phyloP scores from a whole-genome alignment of 2,797 vertebrate genomes.

The Aphelocoma californica region DNA sequence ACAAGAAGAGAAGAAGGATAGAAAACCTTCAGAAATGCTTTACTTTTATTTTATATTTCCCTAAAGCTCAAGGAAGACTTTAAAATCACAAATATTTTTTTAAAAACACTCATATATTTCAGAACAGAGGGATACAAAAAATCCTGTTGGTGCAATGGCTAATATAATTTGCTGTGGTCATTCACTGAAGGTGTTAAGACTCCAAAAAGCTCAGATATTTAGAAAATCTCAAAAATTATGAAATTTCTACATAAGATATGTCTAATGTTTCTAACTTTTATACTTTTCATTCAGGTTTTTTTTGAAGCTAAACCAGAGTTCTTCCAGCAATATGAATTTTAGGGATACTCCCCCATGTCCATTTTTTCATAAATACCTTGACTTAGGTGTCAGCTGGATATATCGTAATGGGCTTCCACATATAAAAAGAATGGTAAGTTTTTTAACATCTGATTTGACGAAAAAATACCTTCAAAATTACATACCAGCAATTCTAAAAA shows the following conservation, averaged over 20 bases:
- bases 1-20: not conserved
- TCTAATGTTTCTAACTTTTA: not conserved
- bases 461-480: slow-evolving; percentile 18
- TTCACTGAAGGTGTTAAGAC: not conserved
- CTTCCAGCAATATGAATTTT: not conserved
- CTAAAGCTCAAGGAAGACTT: not conserved
- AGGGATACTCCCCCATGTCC: not conserved
- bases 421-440: slow-evolving; percentile 5
- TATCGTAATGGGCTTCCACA: not conserved
- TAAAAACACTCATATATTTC: not conserved
- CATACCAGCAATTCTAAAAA: not conserved
- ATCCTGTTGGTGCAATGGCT: not conserved
- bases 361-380: not conserved
- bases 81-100: not conserved
- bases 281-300: not conserved
- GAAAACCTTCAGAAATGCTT: not conserved
- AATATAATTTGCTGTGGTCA: not conserved
- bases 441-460: slow-evolving; percentile 32
- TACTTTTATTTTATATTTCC: not conserved
- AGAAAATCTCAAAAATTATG: not conserved
- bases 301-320: not conserved
- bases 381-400: not conserved
- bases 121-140: not conserved
- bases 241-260: not conserved
- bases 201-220: not conserved